A percentile compares a stretch with the other conserved stretches of the same genome.
phyloP scores from a whole-genome alignment of 2,797 vertebrate genomes.

The Luscinia luscinia region DNA sequence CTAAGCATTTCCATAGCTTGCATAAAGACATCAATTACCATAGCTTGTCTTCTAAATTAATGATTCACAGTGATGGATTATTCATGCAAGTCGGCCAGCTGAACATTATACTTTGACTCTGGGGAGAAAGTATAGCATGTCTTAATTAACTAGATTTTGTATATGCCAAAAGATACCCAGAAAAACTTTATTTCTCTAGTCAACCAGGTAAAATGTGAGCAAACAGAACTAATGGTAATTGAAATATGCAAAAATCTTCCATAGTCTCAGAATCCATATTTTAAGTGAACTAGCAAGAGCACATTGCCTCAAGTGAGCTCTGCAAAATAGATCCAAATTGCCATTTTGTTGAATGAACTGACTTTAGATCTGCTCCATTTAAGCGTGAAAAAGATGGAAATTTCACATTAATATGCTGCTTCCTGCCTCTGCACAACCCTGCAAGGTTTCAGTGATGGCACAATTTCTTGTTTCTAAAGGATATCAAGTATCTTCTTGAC shows the following conservation, averaged over 20 bases:
- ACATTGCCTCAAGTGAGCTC: neutral
- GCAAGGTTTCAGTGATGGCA: neutral
- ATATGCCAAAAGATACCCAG: slow-evolving; percentile 21
- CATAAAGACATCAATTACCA: slow-evolving; percentile 71
- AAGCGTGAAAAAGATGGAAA: slow-evolving; percentile 46
- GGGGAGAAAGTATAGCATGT: slow-evolving; percentile 48
- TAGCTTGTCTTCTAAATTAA: slow-evolving; percentile 66
- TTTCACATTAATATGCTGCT: slow-evolving; percentile 16
- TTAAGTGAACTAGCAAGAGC: neutral
- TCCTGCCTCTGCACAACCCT: slow-evolving; percentile 4
- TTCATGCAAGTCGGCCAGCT: slow-evolving; percentile 57
- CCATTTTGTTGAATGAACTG: slow-evolving; percentile 36
- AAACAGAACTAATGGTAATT: neutral
- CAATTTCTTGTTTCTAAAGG: slow-evolving; percentile 14
- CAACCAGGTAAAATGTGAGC: slow-evolving; percentile 24
- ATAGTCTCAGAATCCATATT: neutral
- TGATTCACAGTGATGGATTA: slow-evolving; percentile 70
- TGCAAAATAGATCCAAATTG: neutral
- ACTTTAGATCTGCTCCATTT: slow-evolving; percentile 24
- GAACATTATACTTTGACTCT: slow-evolving; percentile 62
- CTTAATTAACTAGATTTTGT: slow-evolving; percentile 70
- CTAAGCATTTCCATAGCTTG: slow-evolving; percentile 54
- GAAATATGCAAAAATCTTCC: slow-evolving; percentile 1
- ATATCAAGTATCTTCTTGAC: neutral
- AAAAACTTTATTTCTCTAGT: slow-evolving; percentile 18